Percentiles rank a stretch among this genome's conserved stretches.
Conservation (phyloP, 2,888 invertebrate genomes). For the Pseudococcus longispinus region DNA sequence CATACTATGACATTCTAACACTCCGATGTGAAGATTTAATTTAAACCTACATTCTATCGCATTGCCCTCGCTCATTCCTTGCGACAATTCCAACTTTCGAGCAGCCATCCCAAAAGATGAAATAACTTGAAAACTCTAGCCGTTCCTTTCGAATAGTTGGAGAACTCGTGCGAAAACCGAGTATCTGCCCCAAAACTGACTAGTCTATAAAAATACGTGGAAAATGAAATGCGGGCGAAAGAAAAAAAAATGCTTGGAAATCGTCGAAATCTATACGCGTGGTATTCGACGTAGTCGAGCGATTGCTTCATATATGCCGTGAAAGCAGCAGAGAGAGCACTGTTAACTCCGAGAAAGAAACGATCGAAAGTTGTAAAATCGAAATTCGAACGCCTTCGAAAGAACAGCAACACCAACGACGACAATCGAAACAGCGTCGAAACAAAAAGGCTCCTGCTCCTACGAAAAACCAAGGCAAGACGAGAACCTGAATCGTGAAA, state of each 20-base stretch:
- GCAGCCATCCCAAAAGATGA: too few species aligned
- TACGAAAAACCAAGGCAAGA: too few species aligned
- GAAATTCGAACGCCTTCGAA: neutral
- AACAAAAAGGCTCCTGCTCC: neutral
- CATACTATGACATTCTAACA: too few species aligned
- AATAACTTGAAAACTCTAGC: too few species aligned
- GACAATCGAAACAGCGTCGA: neutral
- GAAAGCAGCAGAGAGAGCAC: slow-evolving; percentile 9
- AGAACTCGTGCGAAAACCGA: too few species aligned
- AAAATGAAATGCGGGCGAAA: neutral
- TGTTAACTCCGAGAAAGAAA: neutral
- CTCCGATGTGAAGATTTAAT: too few species aligned
- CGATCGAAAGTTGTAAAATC: neutral
- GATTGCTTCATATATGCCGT: slow-evolving; percentile 5
- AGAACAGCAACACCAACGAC: neutral
- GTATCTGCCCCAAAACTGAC: too few species aligned
- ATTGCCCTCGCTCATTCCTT: too few species aligned
- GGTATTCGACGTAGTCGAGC: neutral
- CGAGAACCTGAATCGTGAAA: neutral
- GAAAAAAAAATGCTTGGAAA: neutral
- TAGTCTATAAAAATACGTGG: too few species aligned
- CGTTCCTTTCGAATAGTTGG: too few species aligned
- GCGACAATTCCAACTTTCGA: too few species aligned
- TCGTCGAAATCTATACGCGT: neutral
- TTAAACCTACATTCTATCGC: too few species aligned